Evolutionary conservation across 2,797 vertebrate genomes (phyloP).

Genomic region (Siniperca obscura): DNA sequence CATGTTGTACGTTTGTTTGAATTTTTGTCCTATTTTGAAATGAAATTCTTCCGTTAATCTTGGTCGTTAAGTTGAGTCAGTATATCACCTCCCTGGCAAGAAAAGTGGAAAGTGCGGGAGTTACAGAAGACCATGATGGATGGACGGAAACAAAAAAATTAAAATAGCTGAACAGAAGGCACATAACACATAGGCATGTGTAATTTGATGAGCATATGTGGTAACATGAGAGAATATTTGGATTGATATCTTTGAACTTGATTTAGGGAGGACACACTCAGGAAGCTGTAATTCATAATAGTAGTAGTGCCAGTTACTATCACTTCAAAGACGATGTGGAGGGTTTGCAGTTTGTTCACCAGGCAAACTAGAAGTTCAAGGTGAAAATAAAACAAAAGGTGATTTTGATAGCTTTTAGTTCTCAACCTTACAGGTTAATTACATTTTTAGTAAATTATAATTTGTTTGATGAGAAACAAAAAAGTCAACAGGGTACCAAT

Average conservation of each 20-base stretch:
- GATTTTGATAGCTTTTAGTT: background rate
- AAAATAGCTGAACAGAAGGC: conserved; percentile 46
- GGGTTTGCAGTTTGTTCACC: conserved; percentile 24
- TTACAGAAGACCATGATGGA: conserved; percentile 28
- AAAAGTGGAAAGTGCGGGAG: conserved; percentile 36
- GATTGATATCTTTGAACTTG: conserved; percentile 62
- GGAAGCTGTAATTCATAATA: conserved; percentile 52
- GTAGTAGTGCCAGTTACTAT: conserved; percentile 14
- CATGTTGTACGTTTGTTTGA: too few species aligned
- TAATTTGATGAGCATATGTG: conserved; percentile 40
- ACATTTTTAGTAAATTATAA: background rate
- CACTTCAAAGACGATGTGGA: conserved; percentile 23
- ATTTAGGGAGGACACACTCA: conserved; percentile 40
- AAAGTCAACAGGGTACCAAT: background rate
- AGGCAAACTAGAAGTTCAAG: background rate
- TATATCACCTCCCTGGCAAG: conserved; percentile 59
- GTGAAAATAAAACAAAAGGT: background rate
- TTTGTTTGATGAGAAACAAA: background rate
- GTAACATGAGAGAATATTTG: conserved; percentile 54
- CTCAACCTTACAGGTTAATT: background rate
- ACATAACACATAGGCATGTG: conserved; percentile 37
- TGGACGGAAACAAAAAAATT: conserved; percentile 45
- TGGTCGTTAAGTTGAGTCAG: conserved; percentile 66
- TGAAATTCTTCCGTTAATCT: conserved; percentile 42
- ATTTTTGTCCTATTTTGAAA: conserved; percentile 11